Base-by-base conservation (phyloP, 2,113 vertebrate species). In the Seriola quinqueradiata region DNA sequence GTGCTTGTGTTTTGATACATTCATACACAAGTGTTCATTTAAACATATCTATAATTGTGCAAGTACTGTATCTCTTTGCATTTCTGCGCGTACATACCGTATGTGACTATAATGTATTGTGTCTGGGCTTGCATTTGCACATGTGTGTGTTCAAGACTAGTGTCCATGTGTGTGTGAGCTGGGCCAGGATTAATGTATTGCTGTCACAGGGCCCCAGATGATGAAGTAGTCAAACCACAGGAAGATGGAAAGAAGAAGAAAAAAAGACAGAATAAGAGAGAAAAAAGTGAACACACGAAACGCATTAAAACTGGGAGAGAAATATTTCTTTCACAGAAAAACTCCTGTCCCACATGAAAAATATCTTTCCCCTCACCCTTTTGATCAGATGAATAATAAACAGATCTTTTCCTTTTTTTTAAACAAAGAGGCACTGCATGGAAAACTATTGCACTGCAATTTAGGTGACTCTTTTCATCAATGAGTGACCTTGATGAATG, bases 211-310 rank as follows among this genome's bases (percentile, higher is more conserved):
- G 66, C n/a, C 28, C 14, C n/a, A 79, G 76, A 92, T 93, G 90
- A 93, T 93, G 79, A 93, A 93, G 89, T 92, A 91, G 86, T 91
- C 85, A 92, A 91, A 93, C 57, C 75, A 52, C n/a, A 79, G 84
- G 63, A 77, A 77, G 84, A 89, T 61, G 66, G 57, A 73, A 83
- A 85, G 73, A 82, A 90, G 73, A 79, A 81, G 79, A 82, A 73
- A 81, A 72, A 70, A 64, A 59, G 16, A 65, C 44, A 66, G 58
- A 83, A 70, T 48, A 40, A 66, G 40, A 67, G 50, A 72, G 52
- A 76, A 64, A 73, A 70, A 70, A 7, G 52, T 8, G 52, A 68
- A 70, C 14, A 61, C 16, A 84, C 82, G 67, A 82, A 85, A 72
- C 80, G 66, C 34, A 77, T 5, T 28, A 60, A 59, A 76, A 5